Conservation (phyloP, 2,888 invertebrate species). For the Cylindroiulus punctatus region DNA sequence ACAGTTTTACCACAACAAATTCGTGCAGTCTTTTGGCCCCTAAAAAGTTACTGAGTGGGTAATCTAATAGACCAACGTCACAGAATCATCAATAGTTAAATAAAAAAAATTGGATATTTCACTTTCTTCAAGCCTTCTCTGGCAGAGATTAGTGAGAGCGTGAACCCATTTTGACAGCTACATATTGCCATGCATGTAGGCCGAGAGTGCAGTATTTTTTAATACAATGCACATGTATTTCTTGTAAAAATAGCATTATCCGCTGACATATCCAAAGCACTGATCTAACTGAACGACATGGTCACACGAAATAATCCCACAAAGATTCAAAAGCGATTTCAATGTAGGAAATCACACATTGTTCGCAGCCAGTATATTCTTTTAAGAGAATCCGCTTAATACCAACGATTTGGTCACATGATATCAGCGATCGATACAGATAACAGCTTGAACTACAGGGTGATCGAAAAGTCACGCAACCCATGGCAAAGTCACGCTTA, state of each 20-base stretch:
- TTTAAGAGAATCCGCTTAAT: no score
- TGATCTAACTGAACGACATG: no score
- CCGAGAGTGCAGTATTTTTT: not conserved
- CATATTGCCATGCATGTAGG: not conserved
- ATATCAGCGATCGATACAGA: no score
- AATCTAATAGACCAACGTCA: not conserved
- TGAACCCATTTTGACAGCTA: not conserved
- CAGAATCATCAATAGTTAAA: not conserved
- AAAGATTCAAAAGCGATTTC: no score
- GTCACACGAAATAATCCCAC: no score
- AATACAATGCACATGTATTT: not conserved
- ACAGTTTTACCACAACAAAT: not conserved
- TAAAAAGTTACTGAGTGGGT: not conserved
- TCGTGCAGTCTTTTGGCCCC: not conserved
- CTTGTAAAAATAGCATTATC: not conserved
- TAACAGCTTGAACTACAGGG: no score
- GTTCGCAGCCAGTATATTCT: no score
- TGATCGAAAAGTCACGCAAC: no score
- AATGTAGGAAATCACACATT: no score
- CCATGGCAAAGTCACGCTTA: no score
- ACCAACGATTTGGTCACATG: no score
- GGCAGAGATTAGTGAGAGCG: slow-evolving; percentile 10
- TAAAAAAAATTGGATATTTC: not conserved
- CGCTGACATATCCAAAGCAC: not conserved
- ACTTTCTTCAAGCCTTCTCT: not conserved